Conservation (phyloP, 2,888 invertebrate genomes). For the Dicycla oo region DNA sequence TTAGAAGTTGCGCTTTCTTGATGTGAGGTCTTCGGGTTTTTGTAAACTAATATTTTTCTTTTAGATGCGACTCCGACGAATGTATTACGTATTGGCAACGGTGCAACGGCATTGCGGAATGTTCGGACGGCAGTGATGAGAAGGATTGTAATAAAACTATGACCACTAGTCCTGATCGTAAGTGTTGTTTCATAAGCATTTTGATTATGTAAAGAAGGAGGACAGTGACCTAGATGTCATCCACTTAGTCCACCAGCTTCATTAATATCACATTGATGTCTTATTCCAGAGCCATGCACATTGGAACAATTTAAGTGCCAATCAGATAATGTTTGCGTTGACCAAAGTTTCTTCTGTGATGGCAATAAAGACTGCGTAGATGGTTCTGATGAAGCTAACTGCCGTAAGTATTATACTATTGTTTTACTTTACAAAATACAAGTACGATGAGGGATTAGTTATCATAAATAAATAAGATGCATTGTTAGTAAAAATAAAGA, state of each 20-base stretch:
- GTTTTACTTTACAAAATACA: not conserved
- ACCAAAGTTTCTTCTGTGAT: conserved; percentile 91
- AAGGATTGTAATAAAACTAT: conserved; percentile 84
- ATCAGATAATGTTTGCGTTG: conserved; percentile 91
- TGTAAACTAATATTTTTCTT: conserved; percentile 66
- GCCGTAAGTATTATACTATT: conserved; percentile 80
- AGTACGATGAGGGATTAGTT: not conserved
- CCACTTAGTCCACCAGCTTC: not conserved
- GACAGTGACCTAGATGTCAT: too few species aligned
- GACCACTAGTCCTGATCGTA: conserved; percentile 69
- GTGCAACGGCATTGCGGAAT: conserved; percentile 91
- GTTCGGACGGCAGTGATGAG: conserved; percentile 91
- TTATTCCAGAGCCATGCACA: conserved; percentile 43
- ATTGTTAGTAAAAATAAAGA: not conserved
- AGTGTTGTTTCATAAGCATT: conserved; percentile 39
- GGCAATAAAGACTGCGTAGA: conserved; percentile 90
- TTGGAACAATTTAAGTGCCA: conserved; percentile 74
- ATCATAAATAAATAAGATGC: not conserved
- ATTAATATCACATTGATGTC: not conserved
- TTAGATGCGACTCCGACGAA: conserved; percentile 85
- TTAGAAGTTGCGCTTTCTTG: conserved; percentile 1
- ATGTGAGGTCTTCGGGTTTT: conserved; percentile 26
- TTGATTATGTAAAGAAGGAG: not conserved
- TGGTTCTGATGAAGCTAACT: conserved; percentile 91
- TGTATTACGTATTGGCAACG: conserved; percentile 83